phyloP scores from a whole-genome alignment of 2,797 vertebrate species.

The Morus bassanus region DNA sequence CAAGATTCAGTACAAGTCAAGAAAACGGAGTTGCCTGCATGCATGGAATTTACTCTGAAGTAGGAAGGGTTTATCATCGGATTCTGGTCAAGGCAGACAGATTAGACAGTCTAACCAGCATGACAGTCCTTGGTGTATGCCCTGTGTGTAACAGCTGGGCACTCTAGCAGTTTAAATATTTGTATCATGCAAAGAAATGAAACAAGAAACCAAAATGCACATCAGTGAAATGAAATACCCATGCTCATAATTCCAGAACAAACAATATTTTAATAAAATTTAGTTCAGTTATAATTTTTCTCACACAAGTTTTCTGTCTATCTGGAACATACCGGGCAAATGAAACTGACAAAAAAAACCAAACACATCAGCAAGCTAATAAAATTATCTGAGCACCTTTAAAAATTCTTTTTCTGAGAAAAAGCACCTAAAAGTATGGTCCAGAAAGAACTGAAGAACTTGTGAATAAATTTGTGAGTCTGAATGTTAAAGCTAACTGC shows the following conservation, averaged over 20 bases:
- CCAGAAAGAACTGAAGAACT: background rate
- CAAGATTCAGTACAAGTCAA: background rate
- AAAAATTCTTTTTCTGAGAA: background rate
- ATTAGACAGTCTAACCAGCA: background rate
- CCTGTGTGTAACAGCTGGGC: background rate
- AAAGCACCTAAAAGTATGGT: background rate
- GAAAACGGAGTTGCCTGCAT: background rate
- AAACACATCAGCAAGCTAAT: background rate
- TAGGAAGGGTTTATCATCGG: background rate
- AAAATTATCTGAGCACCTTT: background rate
- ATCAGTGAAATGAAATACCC: background rate
- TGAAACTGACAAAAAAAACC: background rate
- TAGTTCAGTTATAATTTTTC: background rate
- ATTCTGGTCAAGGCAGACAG: background rate
- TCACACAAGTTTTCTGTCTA: background rate
- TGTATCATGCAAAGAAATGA: background rate
- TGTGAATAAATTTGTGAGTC: background rate
- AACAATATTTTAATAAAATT: conserved; percentile 22
- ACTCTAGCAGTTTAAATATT: background rate
- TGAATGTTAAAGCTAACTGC: background rate
- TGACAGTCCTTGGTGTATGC: background rate
- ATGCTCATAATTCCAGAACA: background rate
- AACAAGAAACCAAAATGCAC: background rate
- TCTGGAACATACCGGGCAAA: background rate
- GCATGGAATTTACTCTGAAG: background rate